These are phyloP conservation scores for Thryonomys swinderianus DNA, from an alignment of 2,113 vertebrate genomes.

Conservation along the genomic window DNA sequence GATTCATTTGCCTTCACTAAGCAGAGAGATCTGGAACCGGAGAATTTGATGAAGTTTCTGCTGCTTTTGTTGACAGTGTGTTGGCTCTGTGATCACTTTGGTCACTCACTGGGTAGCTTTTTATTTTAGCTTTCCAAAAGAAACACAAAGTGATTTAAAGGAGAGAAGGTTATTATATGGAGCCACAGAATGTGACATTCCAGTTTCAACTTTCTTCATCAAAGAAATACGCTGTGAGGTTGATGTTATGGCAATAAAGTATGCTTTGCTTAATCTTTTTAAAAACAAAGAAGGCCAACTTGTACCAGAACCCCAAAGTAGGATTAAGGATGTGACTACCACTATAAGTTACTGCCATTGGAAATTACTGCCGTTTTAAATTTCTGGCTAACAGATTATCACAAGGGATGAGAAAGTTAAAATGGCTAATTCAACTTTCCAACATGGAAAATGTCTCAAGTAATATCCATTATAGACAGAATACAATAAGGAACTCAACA, in stretches of 20 bases:
- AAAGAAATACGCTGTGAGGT: conserved; percentile 35
- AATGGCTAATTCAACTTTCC: conserved; percentile 16
- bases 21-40: neutral
- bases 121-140: conserved; percentile 15
- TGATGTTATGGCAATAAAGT: conserved; percentile 43
- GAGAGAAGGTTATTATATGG: neutral
- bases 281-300: conserved; percentile 45
- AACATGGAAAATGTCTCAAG: neutral
- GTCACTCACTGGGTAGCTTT: neutral
- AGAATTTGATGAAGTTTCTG: neutral
- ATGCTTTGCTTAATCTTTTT: conserved; percentile 63
- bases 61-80: neutral
- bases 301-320: neutral
- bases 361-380: conserved; percentile 5
- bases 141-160: conserved; percentile 31
- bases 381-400: neutral
- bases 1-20: neutral
- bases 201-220: conserved; percentile 38
- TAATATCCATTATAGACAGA: conserved; percentile 17
- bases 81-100: neutral
- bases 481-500: neutral
- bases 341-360: conserved; percentile 19
- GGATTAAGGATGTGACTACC: conserved; percentile 34
- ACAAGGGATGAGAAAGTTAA: neutral
- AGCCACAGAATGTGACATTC: neutral